Percentiles rank a stretch among this genome's conserved stretches.
Conservation (phyloP, 2,797 vertebrate species). For the Gymnothorax javanicus region DNA sequence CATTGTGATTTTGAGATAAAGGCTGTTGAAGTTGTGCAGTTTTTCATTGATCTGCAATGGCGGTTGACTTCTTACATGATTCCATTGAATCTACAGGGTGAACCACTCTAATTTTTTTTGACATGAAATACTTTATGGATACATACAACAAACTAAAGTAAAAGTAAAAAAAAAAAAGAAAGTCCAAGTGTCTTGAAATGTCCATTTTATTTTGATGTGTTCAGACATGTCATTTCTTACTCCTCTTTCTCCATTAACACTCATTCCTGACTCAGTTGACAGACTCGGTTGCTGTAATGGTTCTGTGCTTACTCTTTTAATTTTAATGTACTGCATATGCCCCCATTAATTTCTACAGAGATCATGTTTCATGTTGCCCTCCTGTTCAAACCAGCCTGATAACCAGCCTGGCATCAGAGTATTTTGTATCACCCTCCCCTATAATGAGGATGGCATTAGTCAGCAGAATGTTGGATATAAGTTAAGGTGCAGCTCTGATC, state of each 20-base stretch:
- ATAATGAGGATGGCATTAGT: background rate
- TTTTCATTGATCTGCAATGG: too few relatives aligned
- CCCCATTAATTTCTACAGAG: slow-evolving; percentile 41
- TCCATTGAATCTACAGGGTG: too few relatives aligned
- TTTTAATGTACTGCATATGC: slow-evolving; percentile 21
- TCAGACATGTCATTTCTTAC: background rate
- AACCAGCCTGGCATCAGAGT: background rate
- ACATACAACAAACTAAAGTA: too few relatives aligned
- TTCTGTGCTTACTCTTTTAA: slow-evolving; percentile 23
- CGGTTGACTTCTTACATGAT: too few relatives aligned
- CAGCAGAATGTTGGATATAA: background rate
- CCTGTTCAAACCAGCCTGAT: background rate
- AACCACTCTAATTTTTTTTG: too few relatives aligned
- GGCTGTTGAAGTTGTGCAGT: too few relatives aligned
- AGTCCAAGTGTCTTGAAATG: too few relatives aligned
- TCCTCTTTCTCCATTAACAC: slow-evolving; percentile 38
- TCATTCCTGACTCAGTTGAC: background rate
- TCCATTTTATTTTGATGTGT: too few relatives aligned
- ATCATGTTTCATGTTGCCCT: slow-evolving; percentile 31
- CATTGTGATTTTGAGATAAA: too few relatives aligned
- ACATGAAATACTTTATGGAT: too few relatives aligned
- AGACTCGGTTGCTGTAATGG: background rate
- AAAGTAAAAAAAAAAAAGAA: too few relatives aligned
- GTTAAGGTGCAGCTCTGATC: background rate
- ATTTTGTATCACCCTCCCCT: background rate